phyloP scores from a whole-genome alignment of 1,140 invertebrate genomes.

The Drosophila nasuta region DNA sequence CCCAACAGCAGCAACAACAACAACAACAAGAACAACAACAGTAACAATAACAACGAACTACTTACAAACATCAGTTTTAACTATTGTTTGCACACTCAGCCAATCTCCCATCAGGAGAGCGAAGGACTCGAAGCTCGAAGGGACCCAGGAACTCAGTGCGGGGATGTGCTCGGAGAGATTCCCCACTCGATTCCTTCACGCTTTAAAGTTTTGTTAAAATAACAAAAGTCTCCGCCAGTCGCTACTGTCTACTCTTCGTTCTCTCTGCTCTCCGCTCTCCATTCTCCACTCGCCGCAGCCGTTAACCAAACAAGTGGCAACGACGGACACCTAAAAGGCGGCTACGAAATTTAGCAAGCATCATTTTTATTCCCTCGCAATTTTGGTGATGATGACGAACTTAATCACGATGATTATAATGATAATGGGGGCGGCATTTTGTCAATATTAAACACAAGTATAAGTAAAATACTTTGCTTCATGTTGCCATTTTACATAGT shows the following conservation, averaged over 20 bases:
- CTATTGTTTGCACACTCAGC: conserved; percentile 79
- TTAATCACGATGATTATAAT: conserved; percentile 49
- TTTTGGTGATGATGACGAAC: conserved; percentile 60
- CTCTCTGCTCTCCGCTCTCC: not conserved
- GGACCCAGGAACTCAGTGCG: not conserved
- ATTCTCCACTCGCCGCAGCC: conserved; percentile 35
- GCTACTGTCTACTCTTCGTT: too few relatives aligned
- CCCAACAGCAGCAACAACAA: conserved; percentile 36
- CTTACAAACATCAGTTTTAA: conserved; percentile 82
- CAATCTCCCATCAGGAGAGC: not conserved
- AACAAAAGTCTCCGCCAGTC: conserved; percentile 63
- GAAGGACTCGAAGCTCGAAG: not conserved
- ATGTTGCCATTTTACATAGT: conserved; percentile 67
- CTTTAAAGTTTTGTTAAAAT: conserved; percentile 66
- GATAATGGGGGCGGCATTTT: conserved; percentile 50
- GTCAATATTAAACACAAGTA: conserved; percentile 59
- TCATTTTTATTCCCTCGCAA: conserved; percentile 80
- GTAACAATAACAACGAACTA: conserved; percentile 47
- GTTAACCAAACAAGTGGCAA: conserved; percentile 74
- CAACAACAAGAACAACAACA: conserved; percentile 27
- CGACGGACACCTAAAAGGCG: conserved; percentile 71
- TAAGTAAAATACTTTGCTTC: conserved; percentile 74
- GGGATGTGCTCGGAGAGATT: conserved; percentile 45
- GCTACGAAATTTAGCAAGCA: conserved; percentile 55
- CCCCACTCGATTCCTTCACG: conserved; percentile 36